A percentile compares a stretch with the other conserved stretches of the same genome.
phyloP scores from a whole-genome alignment of 1,140 invertebrate species.

The Plectrocnemia conspersa region DNA sequence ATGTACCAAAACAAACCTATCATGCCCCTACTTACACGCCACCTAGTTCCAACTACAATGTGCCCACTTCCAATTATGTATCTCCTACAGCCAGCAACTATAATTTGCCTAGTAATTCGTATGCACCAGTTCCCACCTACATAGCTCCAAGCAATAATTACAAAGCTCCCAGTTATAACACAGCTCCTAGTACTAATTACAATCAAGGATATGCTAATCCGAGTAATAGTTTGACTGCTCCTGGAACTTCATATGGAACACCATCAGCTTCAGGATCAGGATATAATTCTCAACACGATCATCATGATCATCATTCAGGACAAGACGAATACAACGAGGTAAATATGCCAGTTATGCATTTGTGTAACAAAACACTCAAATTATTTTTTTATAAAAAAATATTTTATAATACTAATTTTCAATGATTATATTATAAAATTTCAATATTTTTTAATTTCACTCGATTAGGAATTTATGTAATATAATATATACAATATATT shows the following conservation, averaged over 20 bases:
- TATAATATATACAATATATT: too few relatives aligned
- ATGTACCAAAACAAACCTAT: conserved; percentile 11
- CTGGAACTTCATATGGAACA: conserved; percentile 12
- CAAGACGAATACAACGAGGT: conserved; percentile 36
- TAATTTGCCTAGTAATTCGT: too few relatives aligned
- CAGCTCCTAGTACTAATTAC: conserved; percentile 11
- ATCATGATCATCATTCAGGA: conserved; percentile 31
- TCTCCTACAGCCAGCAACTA: too few relatives aligned
- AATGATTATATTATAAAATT: too few relatives aligned
- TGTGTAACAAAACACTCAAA: too few relatives aligned
- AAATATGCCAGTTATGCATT: too few relatives aligned
- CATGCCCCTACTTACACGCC: conserved; percentile 9
- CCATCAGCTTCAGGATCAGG: conserved; percentile 4
- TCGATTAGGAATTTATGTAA: too few relatives aligned
- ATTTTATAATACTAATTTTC: too few relatives aligned
- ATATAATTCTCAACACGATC: conserved; percentile 20
- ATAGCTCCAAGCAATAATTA: conserved; percentile 20
- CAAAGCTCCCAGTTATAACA: conserved; percentile 17
- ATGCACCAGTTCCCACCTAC: conserved; percentile 8
- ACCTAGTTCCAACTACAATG: conserved; percentile 12
- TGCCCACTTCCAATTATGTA: conserved; percentile 4
- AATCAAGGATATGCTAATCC: conserved; percentile 4
- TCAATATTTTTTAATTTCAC: too few relatives aligned
- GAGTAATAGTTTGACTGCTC: conserved; percentile 1
- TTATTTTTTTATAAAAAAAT: too few relatives aligned